These are phyloP conservation scores for Capromys pilorides DNA, from an alignment of 2,797 vertebrate genomes.

Conservation along the genomic window DNA sequence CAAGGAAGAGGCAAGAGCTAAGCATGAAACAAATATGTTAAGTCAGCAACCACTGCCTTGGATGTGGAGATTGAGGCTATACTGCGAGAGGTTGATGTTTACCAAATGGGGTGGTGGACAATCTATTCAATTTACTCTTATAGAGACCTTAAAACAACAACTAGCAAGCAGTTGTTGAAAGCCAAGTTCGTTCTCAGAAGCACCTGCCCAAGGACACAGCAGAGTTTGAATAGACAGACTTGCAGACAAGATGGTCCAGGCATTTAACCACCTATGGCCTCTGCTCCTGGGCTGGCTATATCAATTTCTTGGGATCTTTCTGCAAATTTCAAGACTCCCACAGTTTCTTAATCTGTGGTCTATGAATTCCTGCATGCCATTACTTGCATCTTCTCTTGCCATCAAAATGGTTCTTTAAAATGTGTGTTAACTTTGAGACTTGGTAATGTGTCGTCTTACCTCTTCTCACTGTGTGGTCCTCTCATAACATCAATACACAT, in stretches of 20 bases:
- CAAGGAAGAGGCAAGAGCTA: neutral
- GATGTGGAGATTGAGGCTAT: no score
- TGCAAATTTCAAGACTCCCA: slow-evolving; percentile 98
- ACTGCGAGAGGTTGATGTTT: no score
- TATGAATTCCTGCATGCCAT: slow-evolving; percentile 97
- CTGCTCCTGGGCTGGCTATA: slow-evolving; percentile 92
- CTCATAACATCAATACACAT: slow-evolving; percentile 92
- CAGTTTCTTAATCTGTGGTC: slow-evolving; percentile 94
- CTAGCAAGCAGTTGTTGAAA: neutral
- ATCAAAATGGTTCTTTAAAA: no score
- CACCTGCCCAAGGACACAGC: neutral
- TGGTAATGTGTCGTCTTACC: no score
- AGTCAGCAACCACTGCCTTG: neutral
- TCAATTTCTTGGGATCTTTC: slow-evolving; percentile 98
- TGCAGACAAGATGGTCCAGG: slow-evolving; percentile 84
- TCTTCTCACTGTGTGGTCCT: no score
- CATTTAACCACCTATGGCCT: slow-evolving; percentile 89
- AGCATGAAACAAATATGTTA: neutral
- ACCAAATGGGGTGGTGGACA: no score
- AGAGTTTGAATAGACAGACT: neutral
- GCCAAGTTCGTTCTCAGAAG: neutral
- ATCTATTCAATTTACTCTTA: no score
- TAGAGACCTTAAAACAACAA: neutral
- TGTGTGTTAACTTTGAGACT: no score
- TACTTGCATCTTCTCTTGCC: slow-evolving; percentile 95